phyloP scores from a whole-genome alignment of 2,888 invertebrate genomes.

The Rhagonycha lutea region DNA sequence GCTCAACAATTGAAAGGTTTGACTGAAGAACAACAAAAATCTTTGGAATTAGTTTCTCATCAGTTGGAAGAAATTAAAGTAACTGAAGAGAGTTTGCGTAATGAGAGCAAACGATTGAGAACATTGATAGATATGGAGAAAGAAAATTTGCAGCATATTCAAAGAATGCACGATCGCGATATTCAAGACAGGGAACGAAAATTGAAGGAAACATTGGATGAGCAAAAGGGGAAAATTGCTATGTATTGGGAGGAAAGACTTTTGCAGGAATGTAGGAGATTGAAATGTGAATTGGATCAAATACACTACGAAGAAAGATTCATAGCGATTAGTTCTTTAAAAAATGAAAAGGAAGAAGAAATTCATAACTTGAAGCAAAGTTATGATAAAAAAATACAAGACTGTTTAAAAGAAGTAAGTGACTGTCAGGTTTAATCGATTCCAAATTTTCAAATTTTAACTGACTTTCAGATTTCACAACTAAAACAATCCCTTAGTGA shows the following conservation, averaged over 20 bases:
- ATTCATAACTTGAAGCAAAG: conserved; percentile 58
- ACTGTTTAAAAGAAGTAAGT: conserved; percentile 60
- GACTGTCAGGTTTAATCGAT: background rate
- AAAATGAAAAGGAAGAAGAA: conserved; percentile 63
- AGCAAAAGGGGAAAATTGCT: conserved; percentile 61
- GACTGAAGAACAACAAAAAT: conserved; percentile 63
- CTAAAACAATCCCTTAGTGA: conserved; percentile 67
- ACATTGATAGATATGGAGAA: conserved; percentile 51
- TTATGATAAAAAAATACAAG: conserved; percentile 58
- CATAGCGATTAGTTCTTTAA: conserved; percentile 60
- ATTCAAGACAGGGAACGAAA: conserved; percentile 55
- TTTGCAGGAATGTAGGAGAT: conserved; percentile 64
- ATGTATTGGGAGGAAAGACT: conserved; percentile 68
- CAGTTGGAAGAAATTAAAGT: conserved; percentile 62
- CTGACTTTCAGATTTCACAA: conserved; percentile 62
- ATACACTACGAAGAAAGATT: conserved; percentile 65
- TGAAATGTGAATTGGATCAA: conserved; percentile 65
- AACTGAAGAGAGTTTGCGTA: conserved; percentile 61
- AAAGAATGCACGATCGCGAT: conserved; percentile 52
- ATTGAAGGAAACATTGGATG: conserved; percentile 54
- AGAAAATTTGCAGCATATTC: conserved; percentile 53
- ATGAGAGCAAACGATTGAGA: conserved; percentile 56
- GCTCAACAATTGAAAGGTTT: conserved; percentile 61
- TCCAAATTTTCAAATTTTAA: background rate
- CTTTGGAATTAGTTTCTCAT: conserved; percentile 60